A percentile compares a stretch with the other conserved stretches of the same genome.
Evolutionary conservation across 2,797 vertebrate genomes (phyloP).

Genomic region (Karalla daura): DNA sequence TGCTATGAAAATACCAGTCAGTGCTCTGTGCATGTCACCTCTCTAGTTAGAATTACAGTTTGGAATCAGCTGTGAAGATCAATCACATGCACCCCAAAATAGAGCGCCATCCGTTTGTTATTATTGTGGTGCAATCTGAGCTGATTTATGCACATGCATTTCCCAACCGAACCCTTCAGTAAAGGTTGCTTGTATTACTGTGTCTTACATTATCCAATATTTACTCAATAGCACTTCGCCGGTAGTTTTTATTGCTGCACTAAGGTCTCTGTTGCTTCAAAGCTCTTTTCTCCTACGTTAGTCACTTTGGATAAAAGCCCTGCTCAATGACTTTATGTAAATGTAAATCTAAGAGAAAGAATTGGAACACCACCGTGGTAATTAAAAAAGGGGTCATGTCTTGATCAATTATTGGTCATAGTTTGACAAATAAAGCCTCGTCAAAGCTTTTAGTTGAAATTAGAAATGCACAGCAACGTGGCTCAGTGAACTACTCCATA

Average conservation of each 20-base stretch:
- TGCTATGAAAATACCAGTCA: conserved; percentile 14
- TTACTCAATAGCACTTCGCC: too few species aligned
- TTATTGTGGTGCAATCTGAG: not conserved
- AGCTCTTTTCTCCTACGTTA: too few species aligned
- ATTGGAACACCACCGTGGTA: not conserved
- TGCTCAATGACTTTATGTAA: too few species aligned
- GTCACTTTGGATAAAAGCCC: too few species aligned
- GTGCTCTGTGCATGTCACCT: conserved; percentile 1
- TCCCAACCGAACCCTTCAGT: not conserved
- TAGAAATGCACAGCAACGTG: conserved; percentile 2
- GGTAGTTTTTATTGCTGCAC: too few species aligned
- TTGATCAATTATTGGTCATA: not conserved
- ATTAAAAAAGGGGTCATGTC: not conserved
- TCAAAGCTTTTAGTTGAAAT: not conserved
- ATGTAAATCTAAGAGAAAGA: not conserved
- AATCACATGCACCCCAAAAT: not conserved
- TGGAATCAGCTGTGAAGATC: conserved; percentile 9
- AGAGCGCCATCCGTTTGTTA: not conserved
- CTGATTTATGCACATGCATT: not conserved
- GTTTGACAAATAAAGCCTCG: not conserved
- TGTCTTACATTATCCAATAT: too few species aligned
- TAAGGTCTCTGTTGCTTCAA: too few species aligned
- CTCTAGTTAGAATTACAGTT: conserved; percentile 9
- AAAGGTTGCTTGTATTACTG: not conserved
- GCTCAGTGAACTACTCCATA: not conserved